Evolutionary conservation across 1,140 invertebrate genomes (phyloP).

Genomic region (Hycleus cichorii): DNA sequence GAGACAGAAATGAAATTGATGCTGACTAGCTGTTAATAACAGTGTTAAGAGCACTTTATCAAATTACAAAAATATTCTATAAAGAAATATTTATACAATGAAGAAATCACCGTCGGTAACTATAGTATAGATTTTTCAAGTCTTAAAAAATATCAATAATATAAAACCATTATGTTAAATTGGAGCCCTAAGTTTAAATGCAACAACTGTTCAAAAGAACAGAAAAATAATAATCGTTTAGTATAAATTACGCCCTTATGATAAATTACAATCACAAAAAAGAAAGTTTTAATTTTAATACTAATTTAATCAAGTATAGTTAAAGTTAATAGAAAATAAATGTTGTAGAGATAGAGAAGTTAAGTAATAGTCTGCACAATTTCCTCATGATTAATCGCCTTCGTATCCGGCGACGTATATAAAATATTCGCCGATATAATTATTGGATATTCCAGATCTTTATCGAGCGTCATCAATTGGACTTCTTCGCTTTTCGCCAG

Average conservation of each 20-base stretch:
- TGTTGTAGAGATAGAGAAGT: neutral
- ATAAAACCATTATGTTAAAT: too few relatives aligned
- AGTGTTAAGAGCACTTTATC: slow-evolving; percentile 13
- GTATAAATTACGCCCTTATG: neutral
- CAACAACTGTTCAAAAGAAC: too few relatives aligned
- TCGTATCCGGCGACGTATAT: slow-evolving; percentile 48
- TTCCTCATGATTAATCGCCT: slow-evolving; percentile 9
- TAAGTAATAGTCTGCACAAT: slow-evolving; percentile 5
- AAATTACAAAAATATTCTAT: slow-evolving; percentile 4
- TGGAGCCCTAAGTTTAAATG: too few relatives aligned
- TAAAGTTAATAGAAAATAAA: neutral
- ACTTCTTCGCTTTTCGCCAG: slow-evolving; percentile 60
- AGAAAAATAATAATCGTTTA: too few relatives aligned
- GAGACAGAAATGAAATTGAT: too few relatives aligned
- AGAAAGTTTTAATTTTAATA: too few relatives aligned
- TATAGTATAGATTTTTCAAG: neutral
- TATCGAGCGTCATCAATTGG: slow-evolving; percentile 54
- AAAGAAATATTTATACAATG: neutral
- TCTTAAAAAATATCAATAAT: too few relatives aligned
- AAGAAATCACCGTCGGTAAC: neutral
- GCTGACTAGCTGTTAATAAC: slow-evolving; percentile 15
- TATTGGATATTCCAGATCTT: slow-evolving; percentile 56
- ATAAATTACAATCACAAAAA: neutral
- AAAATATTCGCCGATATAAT: slow-evolving; percentile 63
- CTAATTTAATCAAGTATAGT: neutral